These are phyloP conservation scores for Lophius americanus DNA, from an alignment of 2,797 vertebrate species.

Conservation along the genomic window DNA sequence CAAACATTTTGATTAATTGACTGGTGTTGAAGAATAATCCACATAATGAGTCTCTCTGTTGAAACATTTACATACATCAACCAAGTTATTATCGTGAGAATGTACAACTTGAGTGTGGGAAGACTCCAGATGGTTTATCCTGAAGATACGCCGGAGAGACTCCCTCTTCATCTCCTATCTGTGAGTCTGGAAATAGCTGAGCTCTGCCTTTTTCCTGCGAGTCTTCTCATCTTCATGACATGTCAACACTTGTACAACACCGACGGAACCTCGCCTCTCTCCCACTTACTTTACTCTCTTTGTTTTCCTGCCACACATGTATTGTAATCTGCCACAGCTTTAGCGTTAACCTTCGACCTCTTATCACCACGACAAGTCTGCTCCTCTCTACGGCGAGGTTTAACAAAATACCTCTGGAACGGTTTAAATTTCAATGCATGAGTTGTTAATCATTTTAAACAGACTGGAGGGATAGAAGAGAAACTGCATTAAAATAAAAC, in stretches of 20 bases:
- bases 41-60: constrained; percentile 1
- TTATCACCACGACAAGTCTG: not conserved
- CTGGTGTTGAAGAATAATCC: constrained; percentile 9
- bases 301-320: constrained; percentile 14
- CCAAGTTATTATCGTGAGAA: constrained; percentile 18
- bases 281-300: constrained; percentile 29
- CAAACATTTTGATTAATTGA: constrained; percentile 28
- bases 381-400: constrained; percentile 4
- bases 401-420: not conserved
- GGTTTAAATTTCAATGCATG: not conserved
- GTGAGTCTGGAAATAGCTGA: constrained; percentile 76
- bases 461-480: not conserved
- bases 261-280: constrained; percentile 11
- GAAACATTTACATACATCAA: constrained; percentile 29
- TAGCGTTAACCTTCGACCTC: constrained; percentile 1
- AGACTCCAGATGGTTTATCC: constrained; percentile 57
- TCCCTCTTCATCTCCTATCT: constrained; percentile 74
- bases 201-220: constrained; percentile 31
- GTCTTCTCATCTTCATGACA: constrained; percentile 46
- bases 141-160: constrained; percentile 63
- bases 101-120: constrained; percentile 37
- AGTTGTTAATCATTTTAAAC: not conserved
- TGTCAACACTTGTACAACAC: constrained; percentile 64
- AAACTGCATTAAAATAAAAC: not conserved
- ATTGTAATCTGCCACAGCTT: not conserved